phyloP scores from a whole-genome alignment of 2,797 vertebrate genomes.

The Takifugu rubripes region DNA sequence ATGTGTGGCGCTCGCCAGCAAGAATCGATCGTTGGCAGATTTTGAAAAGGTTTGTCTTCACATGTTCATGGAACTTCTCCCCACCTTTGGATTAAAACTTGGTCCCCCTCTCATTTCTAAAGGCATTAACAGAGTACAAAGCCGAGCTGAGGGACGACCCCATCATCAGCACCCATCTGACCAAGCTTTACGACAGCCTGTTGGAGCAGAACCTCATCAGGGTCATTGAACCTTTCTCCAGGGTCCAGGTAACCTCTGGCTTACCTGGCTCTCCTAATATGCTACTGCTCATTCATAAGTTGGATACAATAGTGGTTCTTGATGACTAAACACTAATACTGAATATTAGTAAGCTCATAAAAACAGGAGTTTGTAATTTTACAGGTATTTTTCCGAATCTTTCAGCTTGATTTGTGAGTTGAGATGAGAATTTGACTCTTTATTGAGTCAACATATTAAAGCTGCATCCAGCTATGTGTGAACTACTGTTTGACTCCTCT shows the following conservation, averaged over 20 bases:
- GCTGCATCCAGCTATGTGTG: no score
- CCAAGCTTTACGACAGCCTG: conserved; percentile 94
- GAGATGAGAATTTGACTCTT: no score
- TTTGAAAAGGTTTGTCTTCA: conserved; percentile 89
- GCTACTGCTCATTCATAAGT: neutral
- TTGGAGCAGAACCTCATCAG: conserved; percentile 98
- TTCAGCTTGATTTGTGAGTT: no score
- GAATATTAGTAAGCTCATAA: neutral
- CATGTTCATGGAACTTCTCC: neutral
- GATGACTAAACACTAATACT: neutral
- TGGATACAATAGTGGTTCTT: neutral
- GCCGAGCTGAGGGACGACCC: conserved; percentile 95
- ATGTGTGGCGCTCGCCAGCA: conserved; percentile 95
- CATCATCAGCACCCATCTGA: conserved; percentile 95
- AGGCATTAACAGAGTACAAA: conserved; percentile 95
- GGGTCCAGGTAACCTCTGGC: conserved; percentile 84
- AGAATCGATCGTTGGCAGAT: conserved; percentile 96
- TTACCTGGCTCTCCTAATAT: neutral
- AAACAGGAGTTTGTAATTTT: neutral
- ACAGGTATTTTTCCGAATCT: no score
- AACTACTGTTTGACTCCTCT: no score
- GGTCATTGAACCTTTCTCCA: conserved; percentile 97
- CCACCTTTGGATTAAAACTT: neutral
- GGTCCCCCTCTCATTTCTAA: neutral
- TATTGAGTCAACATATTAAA: no score